Conservation (phyloP, 2,113 vertebrate genomes). For the Sarotherodon lohbergeri region DNA sequence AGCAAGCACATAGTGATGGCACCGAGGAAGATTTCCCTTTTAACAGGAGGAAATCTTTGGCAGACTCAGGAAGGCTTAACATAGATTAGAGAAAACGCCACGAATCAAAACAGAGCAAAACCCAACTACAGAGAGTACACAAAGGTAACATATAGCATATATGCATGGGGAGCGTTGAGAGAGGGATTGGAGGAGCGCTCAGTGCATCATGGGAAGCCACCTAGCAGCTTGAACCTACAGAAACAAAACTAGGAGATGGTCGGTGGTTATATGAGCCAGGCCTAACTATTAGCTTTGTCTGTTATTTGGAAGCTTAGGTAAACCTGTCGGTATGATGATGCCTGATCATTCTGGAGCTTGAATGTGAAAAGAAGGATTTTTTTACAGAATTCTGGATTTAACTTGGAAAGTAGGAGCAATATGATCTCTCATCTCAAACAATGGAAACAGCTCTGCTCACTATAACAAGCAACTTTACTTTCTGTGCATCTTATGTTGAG, state of each 20-base stretch:
- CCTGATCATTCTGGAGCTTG: neutral
- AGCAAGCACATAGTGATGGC: neutral
- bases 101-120: neutral
- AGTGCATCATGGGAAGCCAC: neutral
- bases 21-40: no score
- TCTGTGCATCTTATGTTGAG: neutral
- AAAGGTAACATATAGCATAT: neutral
- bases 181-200: neutral
- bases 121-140: neutral
- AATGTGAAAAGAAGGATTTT: neutral
- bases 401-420: neutral
- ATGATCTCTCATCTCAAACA: neutral
- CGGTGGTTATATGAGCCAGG: neutral
- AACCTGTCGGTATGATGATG: neutral
- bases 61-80: no score
- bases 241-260: neutral
- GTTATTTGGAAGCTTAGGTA: neutral
- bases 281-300: neutral
- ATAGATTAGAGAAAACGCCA: neutral
- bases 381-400: neutral
- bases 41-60: no score
- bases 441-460: neutral
- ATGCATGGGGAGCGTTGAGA: neutral
- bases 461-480: neutral
- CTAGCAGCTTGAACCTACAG: neutral